Evolutionary conservation across 2,797 vertebrate genomes (phyloP).

Genomic region (Oryzias dopingdopingensis): DNA sequence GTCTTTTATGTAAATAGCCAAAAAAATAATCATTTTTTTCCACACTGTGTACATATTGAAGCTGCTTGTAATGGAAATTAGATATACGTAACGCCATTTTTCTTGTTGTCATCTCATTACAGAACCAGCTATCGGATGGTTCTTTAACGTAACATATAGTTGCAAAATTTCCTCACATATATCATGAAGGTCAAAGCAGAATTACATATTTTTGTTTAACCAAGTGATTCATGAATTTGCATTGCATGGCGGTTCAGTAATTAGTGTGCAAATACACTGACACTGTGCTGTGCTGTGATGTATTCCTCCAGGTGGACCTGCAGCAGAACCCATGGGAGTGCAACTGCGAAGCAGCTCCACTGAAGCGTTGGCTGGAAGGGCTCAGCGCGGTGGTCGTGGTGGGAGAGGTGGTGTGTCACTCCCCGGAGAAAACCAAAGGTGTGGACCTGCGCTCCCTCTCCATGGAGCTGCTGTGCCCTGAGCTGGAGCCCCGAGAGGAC

Average conservation of each 20-base stretch:
- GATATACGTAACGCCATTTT: slow-evolving; percentile 35
- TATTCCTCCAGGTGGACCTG: slow-evolving; percentile 92
- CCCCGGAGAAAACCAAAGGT: slow-evolving; percentile 79
- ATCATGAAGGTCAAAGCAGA: slow-evolving; percentile 13
- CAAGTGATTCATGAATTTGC: slow-evolving; percentile 39
- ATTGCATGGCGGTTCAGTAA: slow-evolving; percentile 32
- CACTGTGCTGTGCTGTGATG: slow-evolving; percentile 47
- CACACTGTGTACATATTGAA: not conserved
- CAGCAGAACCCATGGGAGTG: slow-evolving; percentile 99
- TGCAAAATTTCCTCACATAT: slow-evolving; percentile 17
- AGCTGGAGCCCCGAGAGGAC: slow-evolving; percentile 76
- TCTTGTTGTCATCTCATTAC: slow-evolving; percentile 53
- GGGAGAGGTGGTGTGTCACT: slow-evolving; percentile 94
- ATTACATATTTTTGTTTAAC: slow-evolving; percentile 22
- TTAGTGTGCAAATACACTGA: slow-evolving; percentile 43
- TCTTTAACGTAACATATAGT: slow-evolving; percentile 27
- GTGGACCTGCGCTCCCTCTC: slow-evolving; percentile 89
- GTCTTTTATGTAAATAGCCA: slow-evolving; percentile 36
- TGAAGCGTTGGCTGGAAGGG: slow-evolving; percentile 96
- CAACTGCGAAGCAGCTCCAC: slow-evolving; percentile 88
- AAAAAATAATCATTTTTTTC: slow-evolving; percentile 34
- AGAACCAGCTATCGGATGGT: slow-evolving; percentile 12
- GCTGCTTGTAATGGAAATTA: slow-evolving; percentile 28
- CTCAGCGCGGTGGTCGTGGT: slow-evolving; percentile 89
- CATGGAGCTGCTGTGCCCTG: slow-evolving; percentile 88